phyloP scores from a whole-genome alignment of 2,888 invertebrate genomes.

The Drosophila borborema region DNA sequence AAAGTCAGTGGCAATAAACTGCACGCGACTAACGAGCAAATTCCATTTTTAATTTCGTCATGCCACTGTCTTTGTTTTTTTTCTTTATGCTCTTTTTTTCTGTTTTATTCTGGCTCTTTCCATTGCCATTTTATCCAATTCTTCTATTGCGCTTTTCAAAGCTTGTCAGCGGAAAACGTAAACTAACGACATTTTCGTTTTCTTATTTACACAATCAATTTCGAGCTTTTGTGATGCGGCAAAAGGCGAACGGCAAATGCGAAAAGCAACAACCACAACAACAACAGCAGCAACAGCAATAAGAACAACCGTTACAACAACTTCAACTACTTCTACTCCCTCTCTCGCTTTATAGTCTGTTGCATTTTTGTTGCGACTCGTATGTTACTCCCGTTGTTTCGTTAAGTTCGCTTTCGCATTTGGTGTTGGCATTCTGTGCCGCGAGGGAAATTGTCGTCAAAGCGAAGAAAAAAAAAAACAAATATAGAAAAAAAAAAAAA shows the following conservation, averaged over 20 bases:
- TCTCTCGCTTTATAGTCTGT: conserved; percentile 12
- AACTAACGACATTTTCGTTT: conserved; percentile 80
- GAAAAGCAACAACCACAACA: conserved; percentile 27
- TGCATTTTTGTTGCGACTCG: conserved; percentile 21
- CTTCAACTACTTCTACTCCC: not conserved
- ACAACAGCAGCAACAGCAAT: not conserved
- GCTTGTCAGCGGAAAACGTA: conserved; percentile 79
- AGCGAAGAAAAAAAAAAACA: conserved; percentile 63
- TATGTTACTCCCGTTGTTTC: conserved; percentile 50
- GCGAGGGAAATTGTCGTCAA: conserved; percentile 79
- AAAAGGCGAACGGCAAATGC: conserved; percentile 57
- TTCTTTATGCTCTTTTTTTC: not conserved
- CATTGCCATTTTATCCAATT: conserved; percentile 49
- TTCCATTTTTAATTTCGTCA: conserved; percentile 76
- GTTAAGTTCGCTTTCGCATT: conserved; percentile 60
- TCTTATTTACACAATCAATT: conserved; percentile 81
- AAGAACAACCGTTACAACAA: conserved; percentile 15
- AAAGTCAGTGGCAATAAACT: conserved; percentile 74
- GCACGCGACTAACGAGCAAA: conserved; percentile 71
- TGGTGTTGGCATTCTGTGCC: conserved; percentile 67
- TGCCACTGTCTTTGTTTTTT: conserved; percentile 38
- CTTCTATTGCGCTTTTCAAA: conserved; percentile 11
- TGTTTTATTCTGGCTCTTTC: conserved; percentile 11
- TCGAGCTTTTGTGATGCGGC: conserved; percentile 72
- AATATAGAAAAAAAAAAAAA: conserved; percentile 59